A percentile compares a stretch with the other conserved stretches of the same genome.
These are phyloP conservation scores for Junonia oenone DNA, from an alignment of 2,888 invertebrate species.

Conservation along the genomic window DNA sequence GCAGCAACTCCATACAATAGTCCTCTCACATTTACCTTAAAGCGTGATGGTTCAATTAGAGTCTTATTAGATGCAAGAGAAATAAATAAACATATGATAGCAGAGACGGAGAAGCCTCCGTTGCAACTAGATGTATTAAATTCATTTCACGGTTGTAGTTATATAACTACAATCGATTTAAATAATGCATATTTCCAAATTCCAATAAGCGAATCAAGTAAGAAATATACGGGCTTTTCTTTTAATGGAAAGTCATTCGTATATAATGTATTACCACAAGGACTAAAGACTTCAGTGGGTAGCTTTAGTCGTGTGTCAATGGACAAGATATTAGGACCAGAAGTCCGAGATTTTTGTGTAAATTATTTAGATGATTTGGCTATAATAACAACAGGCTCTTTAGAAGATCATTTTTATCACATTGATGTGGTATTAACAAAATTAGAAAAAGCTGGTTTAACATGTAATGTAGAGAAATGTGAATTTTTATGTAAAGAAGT, in stretches of 20 bases:
- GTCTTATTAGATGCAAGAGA: constrained; percentile 20
- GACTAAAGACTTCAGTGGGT: constrained; percentile 31
- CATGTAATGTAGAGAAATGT: constrained; percentile 22
- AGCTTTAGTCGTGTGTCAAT: constrained; percentile 35
- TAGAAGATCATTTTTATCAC: constrained; percentile 29
- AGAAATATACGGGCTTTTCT: constrained; percentile 24
- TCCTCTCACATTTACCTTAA: constrained; percentile 26
- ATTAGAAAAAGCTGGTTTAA: constrained; percentile 20
- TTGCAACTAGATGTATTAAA: constrained; percentile 23
- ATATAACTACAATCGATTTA: constrained; percentile 24
- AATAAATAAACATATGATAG: constrained; percentile 24
- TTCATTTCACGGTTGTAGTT: constrained; percentile 22
- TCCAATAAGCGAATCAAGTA: constrained; percentile 14
- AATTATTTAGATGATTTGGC: constrained; percentile 35
- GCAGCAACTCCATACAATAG: constrained; percentile 28
- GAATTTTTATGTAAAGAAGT: constrained; percentile 23
- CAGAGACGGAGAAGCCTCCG: constrained; percentile 20
- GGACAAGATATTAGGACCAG: constrained; percentile 31
- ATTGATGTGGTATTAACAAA: constrained; percentile 15
- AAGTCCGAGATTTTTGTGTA: constrained; percentile 30
- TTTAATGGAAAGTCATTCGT: constrained; percentile 24
- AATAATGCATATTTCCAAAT: constrained; percentile 32
- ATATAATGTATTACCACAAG: constrained; percentile 30
- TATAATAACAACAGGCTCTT: constrained; percentile 22
- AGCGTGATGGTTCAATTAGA: background rate